These are phyloP conservation scores for Desmophyllum pertusum DNA, from an alignment of 92 coral and sea anemone species.

Conservation along the genomic window DNA sequence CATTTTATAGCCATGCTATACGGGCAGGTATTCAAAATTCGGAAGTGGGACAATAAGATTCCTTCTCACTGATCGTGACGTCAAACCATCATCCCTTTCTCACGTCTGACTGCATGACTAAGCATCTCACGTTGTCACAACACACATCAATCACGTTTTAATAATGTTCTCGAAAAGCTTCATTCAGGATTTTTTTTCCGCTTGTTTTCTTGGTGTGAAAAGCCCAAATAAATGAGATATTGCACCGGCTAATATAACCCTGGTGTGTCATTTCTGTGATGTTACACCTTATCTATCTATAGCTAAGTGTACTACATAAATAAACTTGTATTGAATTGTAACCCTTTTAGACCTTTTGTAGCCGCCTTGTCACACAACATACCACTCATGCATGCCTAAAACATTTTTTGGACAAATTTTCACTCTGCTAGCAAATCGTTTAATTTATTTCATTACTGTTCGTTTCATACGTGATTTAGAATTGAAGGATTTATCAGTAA, in stretches of 20 bases:
- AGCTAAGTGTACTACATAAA: too few relatives aligned
- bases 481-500: too few relatives aligned
- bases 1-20: constrained; percentile 16
- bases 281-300: too few relatives aligned
- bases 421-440: neutral
- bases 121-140: neutral
- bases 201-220: neutral
- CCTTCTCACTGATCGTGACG: constrained; percentile 7
- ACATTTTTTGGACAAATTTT: neutral
- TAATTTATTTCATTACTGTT: neutral
- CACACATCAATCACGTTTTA: neutral
- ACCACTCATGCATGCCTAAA: neutral
- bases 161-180: neutral
- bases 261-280: too few relatives aligned
- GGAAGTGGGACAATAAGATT: neutral
- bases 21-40: neutral
- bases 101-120: neutral
- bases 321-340: too few relatives aligned
- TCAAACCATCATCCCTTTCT: neutral
- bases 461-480: neutral
- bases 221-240: too few relatives aligned
- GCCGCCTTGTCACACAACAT: neutral
- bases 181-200: neutral
- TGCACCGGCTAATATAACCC: neutral
- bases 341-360: too few relatives aligned